Conservation (phyloP, 2,888 invertebrate genomes). For the Nemoura dubitans region DNA sequence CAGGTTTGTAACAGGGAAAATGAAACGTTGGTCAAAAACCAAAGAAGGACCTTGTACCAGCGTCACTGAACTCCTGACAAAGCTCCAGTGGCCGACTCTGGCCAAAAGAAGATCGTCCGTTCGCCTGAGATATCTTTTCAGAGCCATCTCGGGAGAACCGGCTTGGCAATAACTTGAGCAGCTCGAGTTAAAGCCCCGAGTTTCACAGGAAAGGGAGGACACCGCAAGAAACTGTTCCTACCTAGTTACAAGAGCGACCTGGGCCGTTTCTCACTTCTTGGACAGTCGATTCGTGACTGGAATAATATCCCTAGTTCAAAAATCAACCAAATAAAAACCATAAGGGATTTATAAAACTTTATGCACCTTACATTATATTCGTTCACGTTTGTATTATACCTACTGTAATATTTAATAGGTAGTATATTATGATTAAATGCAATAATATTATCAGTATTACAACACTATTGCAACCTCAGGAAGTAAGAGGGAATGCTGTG, state of each 20-base stretch:
- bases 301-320: background rate
- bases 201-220: background rate
- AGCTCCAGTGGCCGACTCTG: background rate
- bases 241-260: background rate
- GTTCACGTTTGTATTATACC: background rate
- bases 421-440: background rate
- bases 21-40: background rate
- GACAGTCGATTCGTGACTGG: background rate
- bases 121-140: background rate
- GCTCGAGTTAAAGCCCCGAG: background rate
- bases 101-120: background rate
- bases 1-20: background rate
- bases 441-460: background rate
- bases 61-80: background rate
- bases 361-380: background rate
- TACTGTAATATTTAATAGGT: background rate
- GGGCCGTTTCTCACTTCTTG: background rate
- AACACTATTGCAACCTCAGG: background rate
- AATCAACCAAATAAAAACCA: background rate
- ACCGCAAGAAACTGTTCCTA: background rate
- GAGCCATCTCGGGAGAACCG: background rate
- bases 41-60: background rate
- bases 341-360: background rate
- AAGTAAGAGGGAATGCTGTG: background rate
- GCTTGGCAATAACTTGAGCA: background rate